Base-by-base conservation (phyloP, 2,113 vertebrate species). In the Rhizomys pruinosus region DNA sequence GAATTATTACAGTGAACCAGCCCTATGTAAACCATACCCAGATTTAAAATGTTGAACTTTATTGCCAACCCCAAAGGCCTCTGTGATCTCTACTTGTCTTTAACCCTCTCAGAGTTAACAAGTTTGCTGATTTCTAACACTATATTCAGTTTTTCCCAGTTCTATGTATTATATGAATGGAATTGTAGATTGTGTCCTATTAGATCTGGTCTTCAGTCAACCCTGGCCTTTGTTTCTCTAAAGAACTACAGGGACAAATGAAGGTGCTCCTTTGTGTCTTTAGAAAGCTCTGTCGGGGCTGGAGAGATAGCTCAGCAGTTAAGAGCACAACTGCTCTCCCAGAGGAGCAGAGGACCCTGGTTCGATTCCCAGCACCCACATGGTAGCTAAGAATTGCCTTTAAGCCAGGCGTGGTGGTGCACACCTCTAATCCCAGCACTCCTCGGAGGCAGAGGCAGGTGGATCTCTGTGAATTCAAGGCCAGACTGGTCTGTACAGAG, bases 101-200 rank as follows among this genome's bases (percentile, higher is more conserved):
- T 94, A 0, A 0, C 17, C 2, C 1, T 7, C 64, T 39, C 59
- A 66, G 2, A 80, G 37, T 71, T 82, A 69, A 71, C 39, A 32
- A 85, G 9, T 76, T 3, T 88, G 39, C 37, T 92, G 34, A 16
- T 27, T 73, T 66, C 23, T 59, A 59, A 85, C 55, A 96, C 25
- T 55, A 37, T 61, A 29, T 20, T 79, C 92, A 82, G 32, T 78
- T 93, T 76, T 82, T 3, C 47, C 68, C 85, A 4, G 23, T 68
- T 94, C n/a, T n/a, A n/a, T n/a, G n/a, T n/a, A n/a, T 95, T 88
- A 80, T 77, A n/a, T 79, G 68, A 84, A 39, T 85, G 29, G 22
- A 59, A 69, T 79, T 44, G 55, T 39, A 73, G 57, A 86, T 39
- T 73, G 63, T 68, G 9, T 32, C 42, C 44, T 77, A 13, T 64